These are phyloP conservation scores for Pica pica DNA, from an alignment of 2,113 vertebrate genomes.

Conservation along the genomic window DNA sequence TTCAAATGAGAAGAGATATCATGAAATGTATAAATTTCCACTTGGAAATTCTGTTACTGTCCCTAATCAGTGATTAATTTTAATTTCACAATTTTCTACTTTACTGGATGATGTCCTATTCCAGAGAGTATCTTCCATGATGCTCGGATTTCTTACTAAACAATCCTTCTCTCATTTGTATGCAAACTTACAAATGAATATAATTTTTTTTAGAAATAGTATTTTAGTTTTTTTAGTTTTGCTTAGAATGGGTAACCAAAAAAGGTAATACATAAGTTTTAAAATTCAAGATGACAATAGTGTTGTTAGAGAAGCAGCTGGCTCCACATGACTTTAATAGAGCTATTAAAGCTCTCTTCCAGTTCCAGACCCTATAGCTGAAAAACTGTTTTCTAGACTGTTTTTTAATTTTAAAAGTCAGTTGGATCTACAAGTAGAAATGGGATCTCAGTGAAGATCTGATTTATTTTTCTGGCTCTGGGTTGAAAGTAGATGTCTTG, in stretches of 20 bases:
- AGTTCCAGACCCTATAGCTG: background rate
- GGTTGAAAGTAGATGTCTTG: background rate
- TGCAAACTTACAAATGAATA: background rate
- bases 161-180: background rate
- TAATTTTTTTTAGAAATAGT: background rate
- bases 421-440: background rate
- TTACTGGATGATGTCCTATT: background rate
- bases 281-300: background rate
- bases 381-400: background rate
- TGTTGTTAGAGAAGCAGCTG: background rate
- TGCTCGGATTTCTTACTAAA: background rate
- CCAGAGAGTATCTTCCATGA: background rate
- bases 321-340: background rate
- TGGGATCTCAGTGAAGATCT: background rate
- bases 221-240: background rate
- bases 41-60: background rate
- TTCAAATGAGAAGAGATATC: background rate
- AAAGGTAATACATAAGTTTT: background rate
- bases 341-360: background rate
- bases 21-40: background rate
- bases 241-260: background rate
- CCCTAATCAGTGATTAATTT: background rate
- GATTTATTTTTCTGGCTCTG: background rate
- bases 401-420: background rate
- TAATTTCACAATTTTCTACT: background rate